These are phyloP conservation scores for Troides aeacus DNA, from an alignment of 2,888 invertebrate species.

Conservation along the genomic window DNA sequence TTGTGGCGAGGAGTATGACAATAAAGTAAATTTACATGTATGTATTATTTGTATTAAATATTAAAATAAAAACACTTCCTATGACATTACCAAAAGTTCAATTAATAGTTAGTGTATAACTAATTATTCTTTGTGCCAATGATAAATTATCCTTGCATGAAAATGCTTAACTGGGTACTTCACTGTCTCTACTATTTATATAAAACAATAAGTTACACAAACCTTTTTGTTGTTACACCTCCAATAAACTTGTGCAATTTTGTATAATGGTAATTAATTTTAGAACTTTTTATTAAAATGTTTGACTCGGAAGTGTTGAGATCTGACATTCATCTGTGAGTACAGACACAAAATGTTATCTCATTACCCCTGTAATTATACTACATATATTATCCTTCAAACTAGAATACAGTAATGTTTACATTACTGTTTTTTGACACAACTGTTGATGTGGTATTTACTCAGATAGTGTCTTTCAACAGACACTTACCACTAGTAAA, in stretches of 20 bases:
- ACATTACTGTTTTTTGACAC: too few relatives aligned
- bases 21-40: conserved; percentile 83
- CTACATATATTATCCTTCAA: too few relatives aligned
- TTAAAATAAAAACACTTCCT: too few relatives aligned
- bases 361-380: too few relatives aligned
- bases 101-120: not conserved
- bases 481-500: too few relatives aligned
- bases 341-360: too few relatives aligned
- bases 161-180: not conserved
- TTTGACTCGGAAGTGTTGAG: too few relatives aligned
- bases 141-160: not conserved
- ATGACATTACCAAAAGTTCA: not conserved
- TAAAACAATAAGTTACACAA: not conserved
- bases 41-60: conserved; percentile 42
- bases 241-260: not conserved
- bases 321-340: too few relatives aligned
- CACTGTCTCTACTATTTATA: not conserved
- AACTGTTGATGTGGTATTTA: too few relatives aligned
- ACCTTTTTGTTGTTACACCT: not conserved
- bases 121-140: not conserved
- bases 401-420: too few relatives aligned
- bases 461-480: too few relatives aligned
- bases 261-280: not conserved
- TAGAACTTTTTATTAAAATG: too few relatives aligned
- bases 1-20: conserved; percentile 84